A percentile compares a stretch with the other conserved stretches of the same genome.
phyloP scores from a whole-genome alignment of 2,797 vertebrate genomes.

The Anguilla megastoma region DNA sequence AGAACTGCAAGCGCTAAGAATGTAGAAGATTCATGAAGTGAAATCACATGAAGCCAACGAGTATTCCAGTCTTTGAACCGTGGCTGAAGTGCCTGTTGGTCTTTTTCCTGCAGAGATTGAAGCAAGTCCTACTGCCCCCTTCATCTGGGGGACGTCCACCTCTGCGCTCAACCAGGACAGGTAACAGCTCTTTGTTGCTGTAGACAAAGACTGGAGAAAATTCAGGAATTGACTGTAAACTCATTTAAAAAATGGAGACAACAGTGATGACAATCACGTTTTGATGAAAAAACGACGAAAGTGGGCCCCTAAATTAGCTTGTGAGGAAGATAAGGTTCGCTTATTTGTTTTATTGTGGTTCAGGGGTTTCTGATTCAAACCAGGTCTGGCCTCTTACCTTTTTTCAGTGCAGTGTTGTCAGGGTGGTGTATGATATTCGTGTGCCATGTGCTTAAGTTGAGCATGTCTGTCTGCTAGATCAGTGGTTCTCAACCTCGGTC shows the following conservation, averaged over 20 bases:
- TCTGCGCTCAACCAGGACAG: not conserved
- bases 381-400: too few relatives aligned
- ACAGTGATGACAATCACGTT: too few relatives aligned
- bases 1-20: too few relatives aligned
- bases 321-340: too few relatives aligned
- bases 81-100: not conserved
- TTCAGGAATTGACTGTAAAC: not conserved
- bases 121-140: slow-evolving; percentile 41
- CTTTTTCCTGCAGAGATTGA: slow-evolving; percentile 59
- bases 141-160: slow-evolving; percentile 62
- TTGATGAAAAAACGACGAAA: too few relatives aligned
- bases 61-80: not conserved
- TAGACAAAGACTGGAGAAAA: not conserved
- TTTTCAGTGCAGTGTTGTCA: too few relatives aligned
- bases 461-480: too few relatives aligned
- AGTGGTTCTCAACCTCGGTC: too few relatives aligned
- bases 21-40: not conserved
- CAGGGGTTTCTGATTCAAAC: too few relatives aligned
- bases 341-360: too few relatives aligned
- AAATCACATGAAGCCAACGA: not conserved
- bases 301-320: too few relatives aligned
- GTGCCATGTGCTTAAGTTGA: not conserved
- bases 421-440: too few relatives aligned
- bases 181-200: slow-evolving; percentile 47
- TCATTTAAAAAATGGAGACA: not conserved